Evolutionary conservation across 2,888 invertebrate species (phyloP).

Genomic region (Invenusta paracnida): DNA sequence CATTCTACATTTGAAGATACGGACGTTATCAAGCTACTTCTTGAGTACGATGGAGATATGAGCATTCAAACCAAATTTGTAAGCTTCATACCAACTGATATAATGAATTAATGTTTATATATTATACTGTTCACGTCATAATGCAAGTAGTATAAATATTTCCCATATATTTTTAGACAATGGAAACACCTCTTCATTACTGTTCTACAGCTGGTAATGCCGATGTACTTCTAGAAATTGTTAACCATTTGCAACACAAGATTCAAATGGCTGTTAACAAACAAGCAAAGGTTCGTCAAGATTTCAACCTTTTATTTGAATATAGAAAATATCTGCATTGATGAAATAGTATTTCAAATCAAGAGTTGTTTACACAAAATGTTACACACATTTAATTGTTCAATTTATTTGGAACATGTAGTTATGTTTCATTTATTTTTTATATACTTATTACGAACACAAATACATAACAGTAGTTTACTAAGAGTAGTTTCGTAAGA

Average conservation of each 20-base stretch:
- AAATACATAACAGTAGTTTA: too few relatives aligned
- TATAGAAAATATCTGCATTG: not conserved
- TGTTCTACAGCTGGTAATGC: conserved; percentile 91
- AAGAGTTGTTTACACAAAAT: not conserved
- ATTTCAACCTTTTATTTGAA: too few relatives aligned
- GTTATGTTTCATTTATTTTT: conserved; percentile 33
- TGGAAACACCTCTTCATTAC: conserved; percentile 91
- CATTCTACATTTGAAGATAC: conserved; percentile 71
- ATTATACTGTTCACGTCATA: too few relatives aligned
- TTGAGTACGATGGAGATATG: conserved; percentile 86
- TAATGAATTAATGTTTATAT: not conserved
- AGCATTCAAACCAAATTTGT: conserved; percentile 73
- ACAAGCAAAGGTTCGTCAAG: conserved; percentile 72
- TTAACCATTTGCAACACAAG: conserved; percentile 79
- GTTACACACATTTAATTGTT: not conserved
- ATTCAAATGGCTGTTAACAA: conserved; percentile 88
- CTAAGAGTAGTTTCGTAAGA: too few relatives aligned
- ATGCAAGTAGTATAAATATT: too few relatives aligned
- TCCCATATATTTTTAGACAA: conserved; percentile 64
- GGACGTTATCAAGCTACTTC: conserved; percentile 79
- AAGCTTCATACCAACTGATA: conserved; percentile 45
- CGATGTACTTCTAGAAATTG: conserved; percentile 86
- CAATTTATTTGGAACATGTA: not conserved
- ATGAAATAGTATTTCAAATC: conserved; percentile 11
- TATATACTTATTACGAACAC: too few relatives aligned